Evolutionary conservation across 1,140 invertebrate species (phyloP).

Genomic region (Heliconius hewitsoni): DNA sequence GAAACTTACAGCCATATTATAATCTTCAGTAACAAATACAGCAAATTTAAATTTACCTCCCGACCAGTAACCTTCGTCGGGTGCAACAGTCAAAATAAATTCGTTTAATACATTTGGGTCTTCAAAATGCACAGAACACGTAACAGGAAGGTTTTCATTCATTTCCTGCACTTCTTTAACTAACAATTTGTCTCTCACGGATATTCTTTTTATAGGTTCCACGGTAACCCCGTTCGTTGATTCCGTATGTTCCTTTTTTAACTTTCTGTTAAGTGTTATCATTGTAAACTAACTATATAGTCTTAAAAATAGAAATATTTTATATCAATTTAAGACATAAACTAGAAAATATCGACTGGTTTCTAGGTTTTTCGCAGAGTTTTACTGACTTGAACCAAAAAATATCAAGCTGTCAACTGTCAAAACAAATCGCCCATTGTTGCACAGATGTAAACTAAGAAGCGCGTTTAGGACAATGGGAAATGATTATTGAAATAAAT

Average conservation of each 20-base stretch:
- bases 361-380: constrained; percentile 19
- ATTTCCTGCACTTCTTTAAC: constrained; percentile 96
- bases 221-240: constrained; percentile 61
- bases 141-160: constrained; percentile 90
- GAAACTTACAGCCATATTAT: constrained; percentile 93
- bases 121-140: constrained; percentile 90
- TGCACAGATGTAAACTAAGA: background rate
- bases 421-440: constrained; percentile 23
- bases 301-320: constrained; percentile 29
- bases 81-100: constrained; percentile 89
- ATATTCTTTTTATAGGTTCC: constrained; percentile 84
- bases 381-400: background rate
- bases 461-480: background rate
- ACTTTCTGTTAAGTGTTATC: constrained; percentile 90
- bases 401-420: constrained; percentile 16
- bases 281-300: constrained; percentile 73
- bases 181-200: constrained; percentile 91
- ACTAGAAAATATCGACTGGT: constrained; percentile 17
- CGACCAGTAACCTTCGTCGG: constrained; percentile 95
- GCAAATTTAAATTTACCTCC: constrained; percentile 93
- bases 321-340: constrained; percentile 22
- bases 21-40: constrained; percentile 94
- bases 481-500: too few relatives aligned
- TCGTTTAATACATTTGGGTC: constrained; percentile 92
- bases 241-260: constrained; percentile 85